Evolutionary conservation across 2,888 invertebrate species (phyloP).

Genomic region (Clitarchus hookeri): DNA sequence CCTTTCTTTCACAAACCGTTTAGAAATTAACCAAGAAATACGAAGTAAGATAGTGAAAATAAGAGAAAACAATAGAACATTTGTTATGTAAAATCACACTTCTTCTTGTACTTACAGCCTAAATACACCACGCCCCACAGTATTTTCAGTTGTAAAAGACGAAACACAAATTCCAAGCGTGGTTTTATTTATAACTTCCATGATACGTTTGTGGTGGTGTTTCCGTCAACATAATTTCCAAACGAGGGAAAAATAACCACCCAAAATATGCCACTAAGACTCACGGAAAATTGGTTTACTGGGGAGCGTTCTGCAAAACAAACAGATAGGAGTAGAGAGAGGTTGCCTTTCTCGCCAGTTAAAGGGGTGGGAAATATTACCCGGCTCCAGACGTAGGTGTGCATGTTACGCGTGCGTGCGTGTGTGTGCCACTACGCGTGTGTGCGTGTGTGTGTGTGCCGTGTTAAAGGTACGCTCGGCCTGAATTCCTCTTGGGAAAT

Average conservation of each 20-base stretch:
- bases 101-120: no score
- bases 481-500: conserved; percentile 14
- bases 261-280: background rate
- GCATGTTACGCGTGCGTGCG: background rate
- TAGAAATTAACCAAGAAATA: no score
- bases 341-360: background rate
- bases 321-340: background rate
- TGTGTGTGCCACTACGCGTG: background rate
- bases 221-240: background rate
- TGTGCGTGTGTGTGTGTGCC: background rate
- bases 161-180: background rate
- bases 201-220: background rate
- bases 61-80: no score
- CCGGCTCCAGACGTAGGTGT: background rate
- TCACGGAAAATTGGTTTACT: background rate
- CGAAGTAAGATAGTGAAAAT: no score
- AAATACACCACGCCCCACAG: background rate
- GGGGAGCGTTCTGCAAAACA: background rate
- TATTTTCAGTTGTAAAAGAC: background rate
- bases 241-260: background rate
- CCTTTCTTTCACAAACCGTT: no score
- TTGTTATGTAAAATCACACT: no score
- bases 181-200: background rate
- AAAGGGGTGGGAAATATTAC: background rate
- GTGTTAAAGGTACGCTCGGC: background rate